Conservation (phyloP, 1,140 invertebrate species). For the Hydropsyche tenuis region DNA sequence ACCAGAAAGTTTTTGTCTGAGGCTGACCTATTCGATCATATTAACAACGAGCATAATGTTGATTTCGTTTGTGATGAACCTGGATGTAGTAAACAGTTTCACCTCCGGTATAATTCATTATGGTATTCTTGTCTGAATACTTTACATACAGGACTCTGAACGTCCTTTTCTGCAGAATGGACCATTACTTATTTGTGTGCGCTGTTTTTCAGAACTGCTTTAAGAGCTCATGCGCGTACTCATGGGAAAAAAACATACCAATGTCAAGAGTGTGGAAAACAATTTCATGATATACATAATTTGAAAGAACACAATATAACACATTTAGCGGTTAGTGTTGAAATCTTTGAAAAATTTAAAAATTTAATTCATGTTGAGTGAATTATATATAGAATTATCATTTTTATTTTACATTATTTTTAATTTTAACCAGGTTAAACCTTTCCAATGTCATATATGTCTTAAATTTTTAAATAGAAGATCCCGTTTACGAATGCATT, state of each 20-base stretch:
- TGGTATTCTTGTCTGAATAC: background rate
- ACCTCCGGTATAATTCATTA: slow-evolving; percentile 38
- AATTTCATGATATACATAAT: slow-evolving; percentile 62
- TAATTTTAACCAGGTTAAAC: slow-evolving; percentile 56
- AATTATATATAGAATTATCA: background rate
- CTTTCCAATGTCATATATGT: slow-evolving; percentile 64
- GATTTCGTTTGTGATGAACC: slow-evolving; percentile 35
- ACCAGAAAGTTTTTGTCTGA: slow-evolving; percentile 28
- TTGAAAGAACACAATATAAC: slow-evolving; percentile 62
- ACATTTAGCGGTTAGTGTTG: slow-evolving; percentile 57
- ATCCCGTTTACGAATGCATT: slow-evolving; percentile 61
- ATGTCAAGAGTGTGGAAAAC: slow-evolving; percentile 60
- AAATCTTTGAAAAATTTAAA: background rate
- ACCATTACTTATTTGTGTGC: too few relatives aligned
- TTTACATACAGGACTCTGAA: too few relatives aligned
- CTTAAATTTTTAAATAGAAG: slow-evolving; percentile 60
- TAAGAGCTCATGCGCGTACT: slow-evolving; percentile 59
- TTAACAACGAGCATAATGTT: slow-evolving; percentile 44
- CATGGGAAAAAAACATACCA: slow-evolving; percentile 61
- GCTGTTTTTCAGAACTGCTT: slow-evolving; percentile 33
- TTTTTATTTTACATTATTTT: slow-evolving; percentile 16
- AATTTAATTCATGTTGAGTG: slow-evolving; percentile 28
- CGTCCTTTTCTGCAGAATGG: background rate
- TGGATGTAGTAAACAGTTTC: slow-evolving; percentile 53
- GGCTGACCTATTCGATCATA: slow-evolving; percentile 46